A percentile compares a stretch with the other conserved stretches of the same genome.
Evolutionary conservation across 2,797 vertebrate species (phyloP).

Genomic region (Pantherophis alleghaniensis): DNA sequence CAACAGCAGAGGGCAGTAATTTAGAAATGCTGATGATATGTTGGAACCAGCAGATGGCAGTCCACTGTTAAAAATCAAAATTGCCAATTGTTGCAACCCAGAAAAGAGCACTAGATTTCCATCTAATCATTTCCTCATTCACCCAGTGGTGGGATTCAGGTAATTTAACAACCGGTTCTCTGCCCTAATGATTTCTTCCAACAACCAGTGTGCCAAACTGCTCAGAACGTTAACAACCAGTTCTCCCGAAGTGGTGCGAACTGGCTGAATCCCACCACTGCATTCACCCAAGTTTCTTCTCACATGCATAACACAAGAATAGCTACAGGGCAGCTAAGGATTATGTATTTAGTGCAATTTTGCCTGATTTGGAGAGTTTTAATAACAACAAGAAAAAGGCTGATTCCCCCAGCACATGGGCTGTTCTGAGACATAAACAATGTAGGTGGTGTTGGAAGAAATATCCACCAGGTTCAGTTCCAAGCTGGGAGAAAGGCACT

Average conservation of each 20-base stretch:
- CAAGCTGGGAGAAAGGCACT: too few relatives aligned
- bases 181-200: too few relatives aligned
- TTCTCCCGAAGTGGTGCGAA: too few relatives aligned
- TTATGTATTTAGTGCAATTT: neutral
- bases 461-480: too few relatives aligned
- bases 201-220: too few relatives aligned
- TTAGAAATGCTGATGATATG: neutral
- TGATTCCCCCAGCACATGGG: neutral
- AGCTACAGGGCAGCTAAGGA: neutral
- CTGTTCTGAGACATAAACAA: neutral
- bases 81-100: neutral
- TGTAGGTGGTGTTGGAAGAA: too few relatives aligned
- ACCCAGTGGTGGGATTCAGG: neutral
- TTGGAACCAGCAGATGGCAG: slow-evolving; percentile 14
- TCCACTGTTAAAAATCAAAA: neutral
- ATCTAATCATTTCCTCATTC: neutral
- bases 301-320: neutral
- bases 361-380: neutral
- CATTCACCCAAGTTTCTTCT: neutral
- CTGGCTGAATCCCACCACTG: too few relatives aligned
- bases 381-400: neutral
- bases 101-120: neutral
- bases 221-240: too few relatives aligned
- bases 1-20: neutral
- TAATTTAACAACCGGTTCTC: too few relatives aligned